Percentiles rank a stretch among this genome's conserved stretches.
These are phyloP conservation scores for Caradrina clavipalpis DNA, from an alignment of 2,888 invertebrate species.

Conservation along the genomic window DNA sequence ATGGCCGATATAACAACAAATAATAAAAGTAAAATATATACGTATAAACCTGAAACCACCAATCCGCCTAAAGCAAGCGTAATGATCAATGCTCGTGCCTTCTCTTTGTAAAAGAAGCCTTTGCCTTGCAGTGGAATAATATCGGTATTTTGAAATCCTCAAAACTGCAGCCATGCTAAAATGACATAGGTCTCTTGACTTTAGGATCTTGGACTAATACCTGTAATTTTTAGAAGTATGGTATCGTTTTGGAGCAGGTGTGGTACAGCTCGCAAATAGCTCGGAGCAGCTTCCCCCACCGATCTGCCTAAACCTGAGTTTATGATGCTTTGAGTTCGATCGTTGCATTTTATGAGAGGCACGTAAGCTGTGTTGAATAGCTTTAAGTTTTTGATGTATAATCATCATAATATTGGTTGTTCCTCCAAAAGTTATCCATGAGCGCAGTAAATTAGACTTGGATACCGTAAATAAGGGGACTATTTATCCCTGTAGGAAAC, in stretches of 20 bases:
- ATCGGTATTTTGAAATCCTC: no score
- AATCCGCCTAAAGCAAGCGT: no score
- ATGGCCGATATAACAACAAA: no score
- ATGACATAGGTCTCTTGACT: background rate
- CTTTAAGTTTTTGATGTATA: slow-evolving; percentile 9
- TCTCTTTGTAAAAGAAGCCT: no score
- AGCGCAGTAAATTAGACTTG: no score
- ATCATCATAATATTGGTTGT: background rate
- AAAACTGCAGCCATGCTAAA: background rate
- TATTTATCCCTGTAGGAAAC: no score
- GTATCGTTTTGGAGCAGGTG: slow-evolving; percentile 42
- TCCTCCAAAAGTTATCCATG: no score
- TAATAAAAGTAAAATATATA: no score
- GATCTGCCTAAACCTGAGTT: slow-evolving; percentile 39
- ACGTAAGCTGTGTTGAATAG: slow-evolving; percentile 12
- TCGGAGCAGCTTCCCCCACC: slow-evolving; percentile 36
- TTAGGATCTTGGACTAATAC: background rate
- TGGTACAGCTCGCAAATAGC: slow-evolving; percentile 50
- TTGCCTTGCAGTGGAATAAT: no score
- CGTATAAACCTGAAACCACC: no score
- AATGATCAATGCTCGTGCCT: no score
- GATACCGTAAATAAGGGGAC: no score
- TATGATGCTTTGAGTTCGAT: slow-evolving; percentile 44
- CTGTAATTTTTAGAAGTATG: slow-evolving; percentile 23
- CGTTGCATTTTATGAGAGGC: slow-evolving; percentile 42